A percentile compares a stretch with the other conserved stretches of the same genome.
These are phyloP conservation scores for Caenorhabditis plicata DNA, from an alignment of 2,888 invertebrate species.

Conservation along the genomic window DNA sequence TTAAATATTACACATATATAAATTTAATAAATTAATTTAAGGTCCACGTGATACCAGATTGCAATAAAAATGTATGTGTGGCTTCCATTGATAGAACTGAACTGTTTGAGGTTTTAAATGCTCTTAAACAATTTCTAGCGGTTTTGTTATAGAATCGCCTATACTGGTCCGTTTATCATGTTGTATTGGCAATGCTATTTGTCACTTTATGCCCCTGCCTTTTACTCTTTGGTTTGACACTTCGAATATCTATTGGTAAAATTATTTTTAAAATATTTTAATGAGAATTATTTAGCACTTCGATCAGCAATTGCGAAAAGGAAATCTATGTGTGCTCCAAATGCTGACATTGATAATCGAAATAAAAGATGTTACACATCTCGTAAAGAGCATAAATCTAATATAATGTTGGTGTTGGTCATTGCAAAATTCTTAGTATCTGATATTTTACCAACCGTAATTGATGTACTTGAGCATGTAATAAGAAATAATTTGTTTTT, in stretches of 20 bases:
- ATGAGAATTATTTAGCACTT: conserved; percentile 17
- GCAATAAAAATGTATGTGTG: conserved; percentile 17
- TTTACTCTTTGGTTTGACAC: conserved; percentile 56
- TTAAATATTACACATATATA: no score
- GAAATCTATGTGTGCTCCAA: conserved; percentile 49
- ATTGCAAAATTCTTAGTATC: conserved; percentile 63
- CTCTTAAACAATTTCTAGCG: neutral
- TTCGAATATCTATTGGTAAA: conserved; percentile 40
- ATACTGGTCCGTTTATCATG: conserved; percentile 63
- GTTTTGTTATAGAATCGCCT: conserved; percentile 42
- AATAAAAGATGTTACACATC: conserved; percentile 36
- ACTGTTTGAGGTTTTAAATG: conserved; percentile 40
- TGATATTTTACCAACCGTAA: conserved; percentile 63
- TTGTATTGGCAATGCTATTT: conserved; percentile 55
- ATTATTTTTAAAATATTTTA: neutral
- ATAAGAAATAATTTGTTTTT: conserved; percentile 2
- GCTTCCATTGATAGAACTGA: conserved; percentile 40
- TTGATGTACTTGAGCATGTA: conserved; percentile 63
- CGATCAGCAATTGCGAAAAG: conserved; percentile 42
- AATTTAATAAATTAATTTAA: no score
- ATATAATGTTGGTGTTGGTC: conserved; percentile 61
- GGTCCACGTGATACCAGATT: conserved; percentile 40
- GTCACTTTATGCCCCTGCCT: conserved; percentile 60
- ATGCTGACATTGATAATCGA: conserved; percentile 43
- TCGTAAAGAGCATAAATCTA: conserved; percentile 60